These are phyloP conservation scores for Drosophila bocki DNA, from an alignment of 1,140 invertebrate genomes.

Conservation along the genomic window DNA sequence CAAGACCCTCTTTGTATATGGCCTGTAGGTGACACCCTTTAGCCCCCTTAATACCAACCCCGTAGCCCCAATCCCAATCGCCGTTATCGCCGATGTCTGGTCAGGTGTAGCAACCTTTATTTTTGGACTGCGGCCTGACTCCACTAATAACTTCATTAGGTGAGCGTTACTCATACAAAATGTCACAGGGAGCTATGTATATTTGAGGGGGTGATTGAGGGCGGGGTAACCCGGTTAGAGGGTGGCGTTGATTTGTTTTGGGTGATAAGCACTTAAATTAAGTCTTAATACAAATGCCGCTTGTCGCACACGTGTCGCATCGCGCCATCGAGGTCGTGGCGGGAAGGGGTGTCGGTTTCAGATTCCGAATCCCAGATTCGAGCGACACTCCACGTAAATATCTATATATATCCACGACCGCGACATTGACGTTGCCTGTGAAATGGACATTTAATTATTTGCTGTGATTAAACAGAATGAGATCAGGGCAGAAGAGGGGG, in stretches of 20 bases:
- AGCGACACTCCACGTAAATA: slow-evolving; percentile 15
- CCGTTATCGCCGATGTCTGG: slow-evolving; percentile 37
- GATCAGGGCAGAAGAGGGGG: slow-evolving; percentile 8
- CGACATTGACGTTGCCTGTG: slow-evolving; percentile 64
- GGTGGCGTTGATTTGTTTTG: slow-evolving; percentile 76
- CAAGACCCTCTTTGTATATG: too few relatives aligned
- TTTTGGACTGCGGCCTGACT: slow-evolving; percentile 6
- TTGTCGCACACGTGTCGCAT: slow-evolving; percentile 83
- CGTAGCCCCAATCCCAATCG: not conserved
- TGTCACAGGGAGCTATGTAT: slow-evolving; percentile 37
- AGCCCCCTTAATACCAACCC: not conserved
- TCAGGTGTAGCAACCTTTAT: slow-evolving; percentile 13
- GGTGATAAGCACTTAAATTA: slow-evolving; percentile 85
- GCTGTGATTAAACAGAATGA: slow-evolving; percentile 76
- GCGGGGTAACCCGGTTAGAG: not conserved
- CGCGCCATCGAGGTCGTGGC: slow-evolving; percentile 25
- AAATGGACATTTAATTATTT: slow-evolving; percentile 85
- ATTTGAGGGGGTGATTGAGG: not conserved
- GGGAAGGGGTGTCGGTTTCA: slow-evolving; percentile 33
- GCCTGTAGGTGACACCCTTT: not conserved
- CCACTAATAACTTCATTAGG: slow-evolving; percentile 77
- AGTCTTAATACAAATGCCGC: slow-evolving; percentile 84
- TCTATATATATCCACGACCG: not conserved
- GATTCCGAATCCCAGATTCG: slow-evolving; percentile 40
- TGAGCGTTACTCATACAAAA: slow-evolving; percentile 64